Conservation (phyloP, 64 coral and sea anemone species). For the Anthopleura sola region DNA sequence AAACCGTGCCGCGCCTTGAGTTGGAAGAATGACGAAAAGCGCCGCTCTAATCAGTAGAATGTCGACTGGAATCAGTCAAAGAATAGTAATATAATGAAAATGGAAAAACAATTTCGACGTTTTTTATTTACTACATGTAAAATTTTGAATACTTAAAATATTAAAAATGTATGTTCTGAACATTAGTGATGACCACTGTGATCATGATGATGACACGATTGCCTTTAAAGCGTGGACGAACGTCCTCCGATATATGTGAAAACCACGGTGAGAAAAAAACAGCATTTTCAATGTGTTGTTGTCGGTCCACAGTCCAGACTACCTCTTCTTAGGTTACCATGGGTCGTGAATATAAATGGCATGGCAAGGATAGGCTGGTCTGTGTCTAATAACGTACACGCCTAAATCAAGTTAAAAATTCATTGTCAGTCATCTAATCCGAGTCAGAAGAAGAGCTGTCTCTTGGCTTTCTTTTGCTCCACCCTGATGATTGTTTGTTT, state of each 20-base stretch:
- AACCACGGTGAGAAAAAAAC: too few species aligned
- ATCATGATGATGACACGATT: neutral
- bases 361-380: too few species aligned
- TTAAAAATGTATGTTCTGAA: neutral
- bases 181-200: neutral
- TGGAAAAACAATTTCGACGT: neutral
- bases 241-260: too few species aligned
- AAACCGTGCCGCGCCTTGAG: too few species aligned
- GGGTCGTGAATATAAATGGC: too few species aligned
- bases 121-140: neutral
- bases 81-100: too few species aligned
- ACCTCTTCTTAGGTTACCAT: too few species aligned
- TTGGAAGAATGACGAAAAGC: too few species aligned
- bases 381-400: neutral
- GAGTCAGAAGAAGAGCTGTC: neutral
- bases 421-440: neutral
- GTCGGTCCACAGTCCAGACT: too few species aligned
- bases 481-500: neutral
- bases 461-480: neutral
- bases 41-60: too few species aligned
- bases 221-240: neutral
- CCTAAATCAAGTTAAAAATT: neutral
- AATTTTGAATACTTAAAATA: neutral
- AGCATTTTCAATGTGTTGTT: too few species aligned
- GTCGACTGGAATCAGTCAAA: too few species aligned